phyloP scores from a whole-genome alignment of 2,113 vertebrate species.

The Grus americana region DNA sequence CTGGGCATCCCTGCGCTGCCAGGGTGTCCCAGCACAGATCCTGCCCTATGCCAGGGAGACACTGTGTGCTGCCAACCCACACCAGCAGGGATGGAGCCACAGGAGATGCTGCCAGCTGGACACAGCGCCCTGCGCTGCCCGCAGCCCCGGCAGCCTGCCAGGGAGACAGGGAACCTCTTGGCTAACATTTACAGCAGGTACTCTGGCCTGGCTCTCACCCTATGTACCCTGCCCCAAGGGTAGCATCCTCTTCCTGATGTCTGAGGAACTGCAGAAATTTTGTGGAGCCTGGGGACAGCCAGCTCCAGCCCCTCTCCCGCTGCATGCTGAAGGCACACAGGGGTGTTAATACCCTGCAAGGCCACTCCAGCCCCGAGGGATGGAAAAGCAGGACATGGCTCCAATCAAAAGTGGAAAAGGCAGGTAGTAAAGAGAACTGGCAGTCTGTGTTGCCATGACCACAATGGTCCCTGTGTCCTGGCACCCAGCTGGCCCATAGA shows the following conservation, averaged over 20 bases:
- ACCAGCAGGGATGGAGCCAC: background rate
- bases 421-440: background rate
- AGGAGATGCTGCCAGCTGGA: slow-evolving; percentile 35
- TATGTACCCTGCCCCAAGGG: background rate
- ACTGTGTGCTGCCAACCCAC: background rate
- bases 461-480: background rate
- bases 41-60: background rate
- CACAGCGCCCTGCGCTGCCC: background rate
- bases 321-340: background rate
- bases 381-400: background rate
- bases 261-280: background rate
- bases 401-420: background rate
- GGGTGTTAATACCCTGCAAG: background rate
- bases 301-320: background rate
- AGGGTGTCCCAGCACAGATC: background rate
- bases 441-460: background rate
- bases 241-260: background rate
- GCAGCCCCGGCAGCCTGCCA: background rate
- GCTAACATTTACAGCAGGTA: background rate
- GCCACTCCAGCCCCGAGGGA: background rate
- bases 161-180: background rate
- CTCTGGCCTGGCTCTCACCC: background rate
- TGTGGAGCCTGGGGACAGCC: rapidly evolving
- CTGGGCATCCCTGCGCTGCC: background rate
- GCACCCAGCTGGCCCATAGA: background rate